phyloP scores from a whole-genome alignment of 2,888 invertebrate genomes.

The Lycia hirtaria region DNA sequence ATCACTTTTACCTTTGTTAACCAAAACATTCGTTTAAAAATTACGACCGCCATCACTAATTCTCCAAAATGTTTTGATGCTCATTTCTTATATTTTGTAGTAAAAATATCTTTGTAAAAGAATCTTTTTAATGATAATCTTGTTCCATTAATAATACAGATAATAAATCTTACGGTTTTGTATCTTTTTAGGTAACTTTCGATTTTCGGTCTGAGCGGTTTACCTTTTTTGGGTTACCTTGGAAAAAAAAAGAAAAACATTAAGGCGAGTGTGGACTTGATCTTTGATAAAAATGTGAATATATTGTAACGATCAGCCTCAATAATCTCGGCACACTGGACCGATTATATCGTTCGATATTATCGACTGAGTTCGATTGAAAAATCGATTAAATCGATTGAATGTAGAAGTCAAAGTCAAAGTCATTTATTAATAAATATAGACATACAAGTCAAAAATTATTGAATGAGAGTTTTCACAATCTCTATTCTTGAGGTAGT shows the following conservation, averaged over 20 bases:
- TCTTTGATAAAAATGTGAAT: conserved; percentile 13
- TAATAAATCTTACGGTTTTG: conserved; percentile 52
- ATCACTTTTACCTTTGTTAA: conserved; percentile 29
- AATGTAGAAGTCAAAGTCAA: too few species aligned
- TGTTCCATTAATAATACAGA: conserved; percentile 49
- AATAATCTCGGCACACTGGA: too few species aligned
- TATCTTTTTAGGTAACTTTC: conserved; percentile 40
- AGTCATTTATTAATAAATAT: too few species aligned
- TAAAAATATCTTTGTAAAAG: conserved; percentile 33
- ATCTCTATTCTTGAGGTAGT: too few species aligned
- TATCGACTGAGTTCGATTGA: too few species aligned
- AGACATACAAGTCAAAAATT: too few species aligned
- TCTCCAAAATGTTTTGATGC: conserved; percentile 28
- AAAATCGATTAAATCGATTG: too few species aligned
- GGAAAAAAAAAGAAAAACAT: conserved; percentile 14
- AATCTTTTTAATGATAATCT: conserved; percentile 36
- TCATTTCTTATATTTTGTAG: conserved; percentile 1
- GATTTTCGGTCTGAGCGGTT: conserved; percentile 39
- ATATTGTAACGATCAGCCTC: neutral
- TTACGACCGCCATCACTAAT: conserved; percentile 15
- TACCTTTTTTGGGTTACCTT: conserved; percentile 20
- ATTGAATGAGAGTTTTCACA: too few species aligned
- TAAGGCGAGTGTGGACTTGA: neutral
- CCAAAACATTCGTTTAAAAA: conserved; percentile 22
- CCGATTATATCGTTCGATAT: too few species aligned